phyloP scores from a whole-genome alignment of 2,113 vertebrate genomes.

The Solenodon paradoxus region DNA sequence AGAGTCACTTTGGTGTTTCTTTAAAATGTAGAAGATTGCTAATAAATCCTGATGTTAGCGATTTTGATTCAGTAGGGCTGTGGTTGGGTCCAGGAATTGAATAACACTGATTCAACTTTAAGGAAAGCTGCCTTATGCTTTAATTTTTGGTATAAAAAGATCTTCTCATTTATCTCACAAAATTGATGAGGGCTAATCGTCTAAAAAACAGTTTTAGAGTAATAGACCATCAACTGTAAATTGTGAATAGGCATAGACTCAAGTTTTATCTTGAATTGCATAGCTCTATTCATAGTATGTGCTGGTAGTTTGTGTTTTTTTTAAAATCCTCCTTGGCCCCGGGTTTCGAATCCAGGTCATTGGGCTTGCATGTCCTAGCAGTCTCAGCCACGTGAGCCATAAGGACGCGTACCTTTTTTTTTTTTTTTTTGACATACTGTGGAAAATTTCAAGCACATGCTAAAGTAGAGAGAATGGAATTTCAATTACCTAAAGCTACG shows the following conservation, averaged over 20 bases:
- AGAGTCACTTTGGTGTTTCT: slow-evolving; percentile 6
- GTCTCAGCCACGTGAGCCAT: too few relatives aligned
- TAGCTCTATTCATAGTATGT: neutral
- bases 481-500: neutral
- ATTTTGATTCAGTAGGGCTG: neutral
- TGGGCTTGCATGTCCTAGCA: too few relatives aligned
- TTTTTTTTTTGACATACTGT: neutral
- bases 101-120: neutral
- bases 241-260: neutral
- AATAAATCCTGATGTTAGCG: neutral
- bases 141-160: neutral
- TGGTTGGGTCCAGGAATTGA: neutral
- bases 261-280: neutral
- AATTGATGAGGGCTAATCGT: slow-evolving; percentile 5
- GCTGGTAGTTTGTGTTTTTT: too few relatives aligned
- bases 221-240: too few relatives aligned
- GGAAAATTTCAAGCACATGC: neutral
- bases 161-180: slow-evolving; percentile 26
- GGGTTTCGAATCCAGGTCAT: too few relatives aligned
- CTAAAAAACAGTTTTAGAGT: neutral
- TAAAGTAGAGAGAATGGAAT: neutral
- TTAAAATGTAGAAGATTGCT: neutral
- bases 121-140: neutral
- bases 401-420: too few relatives aligned
- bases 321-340: too few relatives aligned